These are phyloP conservation scores for Halocaridina rubra DNA, from an alignment of 2,888 invertebrate genomes.

Conservation along the genomic window DNA sequence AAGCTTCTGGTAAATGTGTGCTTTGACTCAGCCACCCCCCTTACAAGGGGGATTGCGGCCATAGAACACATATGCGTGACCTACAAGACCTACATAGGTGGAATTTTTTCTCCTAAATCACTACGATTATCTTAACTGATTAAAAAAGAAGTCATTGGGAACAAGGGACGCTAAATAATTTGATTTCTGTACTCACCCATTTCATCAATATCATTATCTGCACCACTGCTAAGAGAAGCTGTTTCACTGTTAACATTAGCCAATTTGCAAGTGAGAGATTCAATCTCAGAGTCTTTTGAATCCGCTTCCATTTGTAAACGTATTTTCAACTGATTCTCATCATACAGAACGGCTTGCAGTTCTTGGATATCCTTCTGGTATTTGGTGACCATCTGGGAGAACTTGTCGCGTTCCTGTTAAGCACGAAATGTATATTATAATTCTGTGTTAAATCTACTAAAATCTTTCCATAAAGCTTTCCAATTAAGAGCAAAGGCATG, in stretches of 20 bases:
- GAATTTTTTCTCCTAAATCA: too few relatives aligned
- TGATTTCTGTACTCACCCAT: slow-evolving; percentile 62
- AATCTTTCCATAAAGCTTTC: too few relatives aligned
- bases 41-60: too few relatives aligned
- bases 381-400: slow-evolving; percentile 85
- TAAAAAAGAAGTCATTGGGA: too few relatives aligned
- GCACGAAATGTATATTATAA: not conserved
- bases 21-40: too few relatives aligned
- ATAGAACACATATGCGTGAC: too few relatives aligned
- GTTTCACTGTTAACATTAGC: slow-evolving; percentile 85
- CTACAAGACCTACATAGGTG: too few relatives aligned
- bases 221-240: slow-evolving; percentile 86
- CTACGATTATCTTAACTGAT: too few relatives aligned
- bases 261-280: slow-evolving; percentile 82
- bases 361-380: slow-evolving; percentile 89
- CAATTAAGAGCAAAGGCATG: too few relatives aligned
- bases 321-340: slow-evolving; percentile 79
- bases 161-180: too few relatives aligned
- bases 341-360: slow-evolving; percentile 82
- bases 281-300: slow-evolving; percentile 95
- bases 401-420: slow-evolving; percentile 87
- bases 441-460: too few relatives aligned
- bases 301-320: slow-evolving; percentile 85
- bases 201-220: slow-evolving; percentile 75
- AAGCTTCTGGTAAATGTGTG: too few relatives aligned